phyloP scores from a whole-genome alignment of 2,113 vertebrate genomes.

The Pteropus alecto region DNA sequence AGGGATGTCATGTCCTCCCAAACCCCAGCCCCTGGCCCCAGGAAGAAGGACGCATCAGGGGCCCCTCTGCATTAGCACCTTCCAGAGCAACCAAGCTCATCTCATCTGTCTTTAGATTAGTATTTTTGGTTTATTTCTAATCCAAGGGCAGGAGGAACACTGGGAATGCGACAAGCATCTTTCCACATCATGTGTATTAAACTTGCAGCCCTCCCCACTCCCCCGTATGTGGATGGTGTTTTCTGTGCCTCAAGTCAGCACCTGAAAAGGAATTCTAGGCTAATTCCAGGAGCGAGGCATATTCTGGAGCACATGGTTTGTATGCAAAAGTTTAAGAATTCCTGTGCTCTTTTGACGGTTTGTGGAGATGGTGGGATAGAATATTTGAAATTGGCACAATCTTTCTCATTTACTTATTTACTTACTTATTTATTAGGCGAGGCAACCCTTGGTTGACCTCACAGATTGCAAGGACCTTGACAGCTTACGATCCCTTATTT shows the following conservation, averaged over 20 bases:
- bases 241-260: not conserved
- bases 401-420: not conserved
- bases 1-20: not conserved
- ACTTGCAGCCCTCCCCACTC: no score
- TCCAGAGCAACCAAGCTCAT: not conserved
- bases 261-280: not conserved
- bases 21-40: fast-evolving
- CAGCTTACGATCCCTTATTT: no score
- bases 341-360: not conserved
- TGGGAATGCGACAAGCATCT: not conserved
- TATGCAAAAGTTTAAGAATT: not conserved
- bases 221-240: not conserved
- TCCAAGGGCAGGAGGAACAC: not conserved
- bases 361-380: not conserved
- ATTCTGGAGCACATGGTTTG: not conserved
- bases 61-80: not conserved
- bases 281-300: not conserved
- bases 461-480: no score
- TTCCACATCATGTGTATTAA: not conserved
- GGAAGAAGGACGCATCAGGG: not conserved
- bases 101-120: not conserved
- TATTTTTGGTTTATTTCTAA: not conserved
- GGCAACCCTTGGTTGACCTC: no score
- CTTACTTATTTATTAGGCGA: no score
- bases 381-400: not conserved